A percentile compares a stretch with the other conserved stretches of the same genome.
phyloP scores from a whole-genome alignment of 2,888 invertebrate genomes.

The Germaria angustata region DNA sequence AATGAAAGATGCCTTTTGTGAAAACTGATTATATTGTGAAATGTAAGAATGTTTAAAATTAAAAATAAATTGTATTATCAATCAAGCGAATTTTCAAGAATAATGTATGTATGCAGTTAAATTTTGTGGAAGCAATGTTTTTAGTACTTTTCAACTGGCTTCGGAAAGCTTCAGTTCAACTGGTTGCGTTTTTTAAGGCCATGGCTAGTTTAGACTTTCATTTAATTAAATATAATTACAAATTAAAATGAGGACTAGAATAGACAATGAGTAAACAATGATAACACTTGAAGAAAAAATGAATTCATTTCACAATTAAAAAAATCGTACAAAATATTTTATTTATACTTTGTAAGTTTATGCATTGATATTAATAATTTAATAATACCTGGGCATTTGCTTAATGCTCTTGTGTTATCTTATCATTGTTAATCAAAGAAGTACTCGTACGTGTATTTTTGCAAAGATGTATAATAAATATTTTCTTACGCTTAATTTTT shows the following conservation, averaged over 20 bases:
- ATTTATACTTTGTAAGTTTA: slow-evolving; percentile 1
- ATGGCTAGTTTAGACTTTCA: slow-evolving; percentile 48
- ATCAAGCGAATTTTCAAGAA: neutral
- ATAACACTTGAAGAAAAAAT: slow-evolving; percentile 11
- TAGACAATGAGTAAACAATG: neutral
- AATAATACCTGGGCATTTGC: no score
- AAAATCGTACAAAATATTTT: neutral
- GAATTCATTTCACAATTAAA: slow-evolving; percentile 1
- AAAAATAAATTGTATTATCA: no score
- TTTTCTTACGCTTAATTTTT: neutral
- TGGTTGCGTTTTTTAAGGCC: slow-evolving; percentile 25
- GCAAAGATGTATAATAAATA: neutral
- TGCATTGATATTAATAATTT: neutral
- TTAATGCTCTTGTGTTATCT: slow-evolving; percentile 23
- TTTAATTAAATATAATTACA: slow-evolving; percentile 4
- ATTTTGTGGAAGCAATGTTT: no score
- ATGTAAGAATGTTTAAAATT: no score
- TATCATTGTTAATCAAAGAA: slow-evolving; percentile 19
- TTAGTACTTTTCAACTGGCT: no score
- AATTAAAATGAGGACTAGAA: slow-evolving; percentile 55
- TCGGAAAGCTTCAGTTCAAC: slow-evolving; percentile 7
- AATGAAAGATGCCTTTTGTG: no score
- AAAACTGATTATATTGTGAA: no score
- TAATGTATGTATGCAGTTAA: no score
- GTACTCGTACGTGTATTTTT: neutral